Conservation (phyloP, 2,113 vertebrate genomes). For the Apistogramma diplotaenia region DNA sequence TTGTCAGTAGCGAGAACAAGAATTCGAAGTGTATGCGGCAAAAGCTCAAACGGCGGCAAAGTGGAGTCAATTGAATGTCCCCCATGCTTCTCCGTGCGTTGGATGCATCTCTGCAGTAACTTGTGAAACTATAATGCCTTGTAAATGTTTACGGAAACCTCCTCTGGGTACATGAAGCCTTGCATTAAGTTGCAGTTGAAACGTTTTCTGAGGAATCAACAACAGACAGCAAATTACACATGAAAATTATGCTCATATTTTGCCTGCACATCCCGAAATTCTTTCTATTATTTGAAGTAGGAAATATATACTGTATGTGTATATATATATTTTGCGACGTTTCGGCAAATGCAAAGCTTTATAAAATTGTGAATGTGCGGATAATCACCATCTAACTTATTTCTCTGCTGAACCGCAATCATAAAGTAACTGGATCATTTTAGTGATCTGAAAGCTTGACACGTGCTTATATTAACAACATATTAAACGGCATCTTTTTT, state of each 20-base stretch:
- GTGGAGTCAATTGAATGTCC: conserved; percentile 68
- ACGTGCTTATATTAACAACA: background rate
- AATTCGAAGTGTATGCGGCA: conserved; percentile 59
- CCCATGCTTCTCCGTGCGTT: conserved; percentile 39
- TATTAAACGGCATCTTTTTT: background rate
- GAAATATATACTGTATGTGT: too few relatives aligned
- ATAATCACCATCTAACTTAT: background rate
- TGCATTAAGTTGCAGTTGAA: background rate
- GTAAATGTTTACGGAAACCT: conserved; percentile 36
- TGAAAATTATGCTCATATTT: background rate
- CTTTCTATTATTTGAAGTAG: background rate
- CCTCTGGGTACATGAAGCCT: background rate
- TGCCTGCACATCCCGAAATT: background rate
- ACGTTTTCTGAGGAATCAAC: background rate
- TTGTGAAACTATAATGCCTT: conserved; percentile 5
- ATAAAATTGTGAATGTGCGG: background rate
- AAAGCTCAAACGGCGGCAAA: conserved; percentile 60
- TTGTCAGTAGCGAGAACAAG: conserved; percentile 69
- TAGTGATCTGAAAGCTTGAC: background rate
- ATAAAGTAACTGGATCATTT: background rate
- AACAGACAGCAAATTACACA: background rate
- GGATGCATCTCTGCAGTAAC: conserved; percentile 26
- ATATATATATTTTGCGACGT: too few relatives aligned
- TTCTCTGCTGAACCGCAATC: background rate
- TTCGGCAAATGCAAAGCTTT: background rate